Conservation (phyloP, 2,797 vertebrate species). For the Pagetopsis macropterus region DNA sequence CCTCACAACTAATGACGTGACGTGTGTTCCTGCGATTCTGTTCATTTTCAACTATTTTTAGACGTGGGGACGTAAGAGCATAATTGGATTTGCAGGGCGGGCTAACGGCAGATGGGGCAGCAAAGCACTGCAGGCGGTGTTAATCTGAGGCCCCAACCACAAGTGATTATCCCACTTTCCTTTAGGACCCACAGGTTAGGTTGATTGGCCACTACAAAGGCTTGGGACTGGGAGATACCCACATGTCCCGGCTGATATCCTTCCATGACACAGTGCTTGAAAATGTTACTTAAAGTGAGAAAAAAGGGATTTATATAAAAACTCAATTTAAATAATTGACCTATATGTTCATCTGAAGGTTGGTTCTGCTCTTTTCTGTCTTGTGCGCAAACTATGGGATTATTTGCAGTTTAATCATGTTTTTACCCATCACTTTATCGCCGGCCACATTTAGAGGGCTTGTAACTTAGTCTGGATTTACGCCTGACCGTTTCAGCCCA, state of each 20-base stretch:
- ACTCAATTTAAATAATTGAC: background rate
- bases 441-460: background rate
- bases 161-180: slow-evolving; percentile 51
- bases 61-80: slow-evolving; percentile 77
- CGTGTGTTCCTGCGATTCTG: slow-evolving; percentile 60
- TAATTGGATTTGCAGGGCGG: slow-evolving; percentile 83
- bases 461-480: slow-evolving; percentile 3
- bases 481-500: background rate
- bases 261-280: background rate
- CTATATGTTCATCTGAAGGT: background rate
- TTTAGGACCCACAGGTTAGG: slow-evolving; percentile 8
- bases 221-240: background rate
- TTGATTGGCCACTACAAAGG: background rate
- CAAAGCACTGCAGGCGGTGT: slow-evolving; percentile 55
- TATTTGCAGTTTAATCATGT: background rate
- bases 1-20: slow-evolving; percentile 54
- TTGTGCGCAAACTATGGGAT: background rate
- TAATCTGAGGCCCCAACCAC: slow-evolving; percentile 75
- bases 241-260: background rate
- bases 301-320: background rate
- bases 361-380: background rate
- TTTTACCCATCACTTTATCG: background rate
- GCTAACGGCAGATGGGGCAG: slow-evolving; percentile 76
- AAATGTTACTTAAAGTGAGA: background rate
- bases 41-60: slow-evolving; percentile 82